phyloP scores from a whole-genome alignment of 1,140 invertebrate species.

The Copidosoma floridanum region DNA sequence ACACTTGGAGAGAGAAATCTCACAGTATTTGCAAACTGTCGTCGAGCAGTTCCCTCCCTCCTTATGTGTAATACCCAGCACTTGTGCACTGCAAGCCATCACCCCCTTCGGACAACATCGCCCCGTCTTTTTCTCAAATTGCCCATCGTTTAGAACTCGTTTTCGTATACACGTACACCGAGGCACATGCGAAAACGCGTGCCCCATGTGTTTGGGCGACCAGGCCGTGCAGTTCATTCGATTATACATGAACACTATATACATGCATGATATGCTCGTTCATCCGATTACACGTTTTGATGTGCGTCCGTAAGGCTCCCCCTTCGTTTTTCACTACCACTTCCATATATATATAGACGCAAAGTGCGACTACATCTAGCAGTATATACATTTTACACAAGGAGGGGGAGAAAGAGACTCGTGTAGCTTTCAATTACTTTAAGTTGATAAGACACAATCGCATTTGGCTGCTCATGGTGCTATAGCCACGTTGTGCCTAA shows the following conservation, averaged over 20 bases:
- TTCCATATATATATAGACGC: neutral
- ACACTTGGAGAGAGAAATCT: too few species aligned
- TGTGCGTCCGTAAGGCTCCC: neutral
- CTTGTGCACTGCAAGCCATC: conserved; percentile 49
- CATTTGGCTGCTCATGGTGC: too few species aligned
- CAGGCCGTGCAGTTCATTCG: conserved; percentile 22
- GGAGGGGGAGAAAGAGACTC: conserved; percentile 3
- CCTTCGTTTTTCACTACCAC: neutral
- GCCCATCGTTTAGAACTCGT: conserved; percentile 55
- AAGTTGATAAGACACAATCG: neutral
- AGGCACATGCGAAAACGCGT: neutral
- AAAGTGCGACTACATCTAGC: too few species aligned
- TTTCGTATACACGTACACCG: conserved; percentile 30
- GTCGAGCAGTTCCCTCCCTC: too few species aligned
- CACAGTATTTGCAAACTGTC: too few species aligned
- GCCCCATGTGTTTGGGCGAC: too few species aligned
- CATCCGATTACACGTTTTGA: conserved; percentile 10
- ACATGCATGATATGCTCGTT: too few species aligned
- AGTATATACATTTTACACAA: too few species aligned
- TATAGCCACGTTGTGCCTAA: too few species aligned
- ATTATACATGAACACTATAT: too few species aligned
- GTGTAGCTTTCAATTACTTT: conserved; percentile 21
- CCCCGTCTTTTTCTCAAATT: conserved; percentile 43
- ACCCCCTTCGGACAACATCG: neutral
- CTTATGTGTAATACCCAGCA: too few species aligned